phyloP scores from a whole-genome alignment of 1,140 invertebrate genomes.

The Dendrolimus punctatus region DNA sequence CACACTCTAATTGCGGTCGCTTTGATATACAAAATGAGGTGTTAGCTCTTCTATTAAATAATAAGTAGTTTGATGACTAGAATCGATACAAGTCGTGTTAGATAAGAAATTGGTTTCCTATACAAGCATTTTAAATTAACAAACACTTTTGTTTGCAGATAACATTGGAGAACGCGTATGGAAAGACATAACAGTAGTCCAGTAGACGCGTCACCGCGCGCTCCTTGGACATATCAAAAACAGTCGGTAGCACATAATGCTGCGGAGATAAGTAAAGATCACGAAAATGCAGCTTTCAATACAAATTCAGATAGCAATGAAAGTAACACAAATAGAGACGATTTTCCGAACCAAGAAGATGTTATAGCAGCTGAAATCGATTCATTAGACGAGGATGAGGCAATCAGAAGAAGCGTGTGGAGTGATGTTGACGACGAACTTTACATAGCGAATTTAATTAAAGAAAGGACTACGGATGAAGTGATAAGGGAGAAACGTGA shows the following conservation, averaged over 20 bases:
- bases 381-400: slow-evolving; percentile 34
- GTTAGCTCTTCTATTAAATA: slow-evolving; percentile 68
- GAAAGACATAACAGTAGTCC: slow-evolving; percentile 53
- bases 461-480: slow-evolving; percentile 59
- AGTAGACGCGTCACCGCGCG: slow-evolving; percentile 55
- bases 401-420: slow-evolving; percentile 60
- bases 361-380: slow-evolving; percentile 42
- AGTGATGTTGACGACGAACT: slow-evolving; percentile 62
- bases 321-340: background rate
- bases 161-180: slow-evolving; percentile 58
- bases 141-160: slow-evolving; percentile 52
- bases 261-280: slow-evolving; percentile 4
- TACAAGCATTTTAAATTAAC: slow-evolving; percentile 19
- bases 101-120: slow-evolving; percentile 39
- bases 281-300: background rate
- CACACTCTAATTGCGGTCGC: slow-evolving; percentile 61
- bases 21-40: slow-evolving; percentile 70
- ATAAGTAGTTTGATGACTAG: slow-evolving; percentile 53
- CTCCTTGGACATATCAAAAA: slow-evolving; percentile 52
- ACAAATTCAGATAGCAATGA: background rate
- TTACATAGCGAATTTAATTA: slow-evolving; percentile 61
- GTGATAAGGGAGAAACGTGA: slow-evolving; percentile 59
- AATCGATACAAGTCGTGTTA: slow-evolving; percentile 39
- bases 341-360: slow-evolving; percentile 6
- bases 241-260: slow-evolving; percentile 2